Base-by-base conservation (phyloP, 2,797 vertebrate genomes). In the Rhinophrynus dorsalis region DNA sequence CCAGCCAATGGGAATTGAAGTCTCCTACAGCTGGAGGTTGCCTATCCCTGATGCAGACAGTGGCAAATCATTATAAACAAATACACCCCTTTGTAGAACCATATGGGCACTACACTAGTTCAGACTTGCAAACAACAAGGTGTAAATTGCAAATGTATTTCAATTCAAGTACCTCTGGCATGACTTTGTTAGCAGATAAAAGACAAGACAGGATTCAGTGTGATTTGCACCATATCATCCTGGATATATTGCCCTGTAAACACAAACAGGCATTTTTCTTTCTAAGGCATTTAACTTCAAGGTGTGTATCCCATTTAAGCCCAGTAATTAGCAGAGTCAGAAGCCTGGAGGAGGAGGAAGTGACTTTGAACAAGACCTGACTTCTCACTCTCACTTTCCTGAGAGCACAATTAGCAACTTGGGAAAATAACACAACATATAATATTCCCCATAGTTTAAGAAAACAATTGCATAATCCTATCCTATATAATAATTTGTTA, bases 141-240 rank as follows among this genome's bases (percentile, higher is more conserved):
- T 55, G 67, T 6, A 61, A 68, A 68, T 44, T 44, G 27, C 17
- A 61, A 50, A 27, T 40, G 1, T 17, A 58, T 29, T 47, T 47
- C 20, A 11, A 3, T 52, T 10, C 20, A 60, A 3, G 13, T n/a
- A 32, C 6, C 24, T 18, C 33, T 35, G 10, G 32, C 55, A 7
- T 21, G 9, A 48, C n/a, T 48, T 48, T 1, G 17, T 20, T 15
- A 47, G 18, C 11, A 48, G 17, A 47, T 32, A 7, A 61, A 47
- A 50, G 44, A 50, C 6, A 1, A 56, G 13, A 55, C 17, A 33
- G 9, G 27, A 13, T 29, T 7, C 13, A 56, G 17, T 21, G 35
- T n/a, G 42, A 38, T 26, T 40, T 15, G 42, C 12, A 40, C 13
- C 2, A 40, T 1, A 17, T 13, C 35, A 24, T 40, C 54, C 29